Base-by-base conservation (phyloP, 2,113 vertebrate genomes). In the Xiphophorus hellerii region DNA sequence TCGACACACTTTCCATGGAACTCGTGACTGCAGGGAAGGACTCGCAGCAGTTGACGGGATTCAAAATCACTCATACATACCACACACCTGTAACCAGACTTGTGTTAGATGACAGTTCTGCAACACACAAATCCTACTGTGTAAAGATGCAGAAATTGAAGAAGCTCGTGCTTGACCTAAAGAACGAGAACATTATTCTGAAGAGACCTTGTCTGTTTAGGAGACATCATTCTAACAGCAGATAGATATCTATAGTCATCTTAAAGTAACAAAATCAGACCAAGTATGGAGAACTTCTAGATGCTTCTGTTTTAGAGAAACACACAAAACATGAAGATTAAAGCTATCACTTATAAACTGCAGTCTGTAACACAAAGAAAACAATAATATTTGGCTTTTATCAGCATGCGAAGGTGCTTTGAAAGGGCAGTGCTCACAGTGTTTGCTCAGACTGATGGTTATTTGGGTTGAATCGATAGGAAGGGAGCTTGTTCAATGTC, bases 41-140 rank as follows among this genome's bases (percentile, higher is more conserved):
- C 97, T 95, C 98, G 95, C 93, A 99, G 96, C 93, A 99, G 96
- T 88, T 99, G 98, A 90, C 98, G 97, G 80, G 97, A 97, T 90
- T 99, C 97, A 90, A 99, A 99, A 94, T 99, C 98, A 91, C 97
- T 99, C 98, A 99, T 99, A 92, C 98, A 99, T 76, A 99, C 98
- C 89, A 99, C 98, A 91, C 98, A 99, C 92, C 98, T 99, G 88
- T 62, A 93, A 92, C 78, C 75, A 67, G 68, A 85, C 42, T 70
- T 7, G 17, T 42, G 73, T 48, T 31, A 64, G 9, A 33, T 71
- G 65, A 2, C 51, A 62, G 27, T 9, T 14, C 8, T 15, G 33
- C 31, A 70, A 72, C 39, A 74, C 42, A 69, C 8, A 4, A 77
- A 27, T 12, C 2, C 29, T 42, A 31, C 39, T 60, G 66, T 67